A percentile compares a stretch with the other conserved stretches of the same genome.
These are phyloP conservation scores for Acronicta aceris DNA, from an alignment of 2,888 invertebrate genomes.

Conservation along the genomic window DNA sequence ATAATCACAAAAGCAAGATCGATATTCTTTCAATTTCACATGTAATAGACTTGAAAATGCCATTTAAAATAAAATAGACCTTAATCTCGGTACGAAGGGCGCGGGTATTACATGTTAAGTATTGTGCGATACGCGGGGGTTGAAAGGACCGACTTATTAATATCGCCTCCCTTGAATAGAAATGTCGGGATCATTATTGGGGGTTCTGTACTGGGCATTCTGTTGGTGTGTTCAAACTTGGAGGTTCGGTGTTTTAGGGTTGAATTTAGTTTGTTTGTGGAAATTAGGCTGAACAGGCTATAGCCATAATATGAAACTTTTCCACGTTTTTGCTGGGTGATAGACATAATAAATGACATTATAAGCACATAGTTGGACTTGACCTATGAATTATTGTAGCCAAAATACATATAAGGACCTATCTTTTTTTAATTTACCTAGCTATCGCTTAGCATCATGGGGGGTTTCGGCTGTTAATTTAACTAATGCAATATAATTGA, in stretches of 20 bases:
- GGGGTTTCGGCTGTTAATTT: too few species aligned
- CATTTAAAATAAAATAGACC: conserved; percentile 56
- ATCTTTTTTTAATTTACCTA: too few species aligned
- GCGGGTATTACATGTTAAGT: conserved; percentile 54
- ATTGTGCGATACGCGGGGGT: conserved; percentile 42
- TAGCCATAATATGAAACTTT: too few species aligned
- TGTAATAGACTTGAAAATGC: conserved; percentile 52
- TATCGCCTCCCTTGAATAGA: conserved; percentile 68
- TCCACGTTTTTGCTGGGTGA: background rate
- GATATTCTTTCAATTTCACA: conserved; percentile 51
- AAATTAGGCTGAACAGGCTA: too few species aligned
- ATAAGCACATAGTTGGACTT: too few species aligned
- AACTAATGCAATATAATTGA: too few species aligned
- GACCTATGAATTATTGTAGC: too few species aligned
- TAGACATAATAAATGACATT: background rate
- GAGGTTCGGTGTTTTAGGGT: conserved; percentile 5
- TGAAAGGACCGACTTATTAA: conserved; percentile 66
- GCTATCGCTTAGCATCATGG: too few species aligned
- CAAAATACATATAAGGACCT: too few species aligned
- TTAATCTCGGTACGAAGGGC: conserved; percentile 54
- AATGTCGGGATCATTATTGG: conserved; percentile 66
- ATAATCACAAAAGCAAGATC: conserved; percentile 38
- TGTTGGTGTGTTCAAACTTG: conserved; percentile 50
- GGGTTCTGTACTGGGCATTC: conserved; percentile 59
- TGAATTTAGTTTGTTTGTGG: background rate